Base-by-base conservation (phyloP, 2,888 invertebrate genomes). In the Eubasilissa splendida region DNA sequence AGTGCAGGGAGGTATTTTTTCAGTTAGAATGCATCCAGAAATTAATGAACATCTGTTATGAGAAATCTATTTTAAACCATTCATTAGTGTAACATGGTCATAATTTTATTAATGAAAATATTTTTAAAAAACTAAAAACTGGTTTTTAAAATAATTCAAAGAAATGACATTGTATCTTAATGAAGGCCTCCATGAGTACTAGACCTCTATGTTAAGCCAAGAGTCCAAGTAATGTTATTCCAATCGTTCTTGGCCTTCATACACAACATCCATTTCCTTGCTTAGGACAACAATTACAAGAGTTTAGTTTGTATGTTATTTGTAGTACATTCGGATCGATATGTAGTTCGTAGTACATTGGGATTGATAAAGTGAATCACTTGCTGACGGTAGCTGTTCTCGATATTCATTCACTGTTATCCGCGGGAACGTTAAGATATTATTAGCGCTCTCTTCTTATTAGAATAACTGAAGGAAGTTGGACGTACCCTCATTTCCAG, bases 381-480 rank as follows among this genome's bases (percentile, higher is more conserved):
- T 79, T 52, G 74, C 53, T 59, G 33, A 71, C 80, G 52, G 80
- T 71, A 78, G 76, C 80, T 76, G 80, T 63, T 77, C 83, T 66
- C 73, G 60, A 71, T 73, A 75, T 56, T 58, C 31, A 71, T 68
- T 77, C 60, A 80, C 82, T 77, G 82, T 80, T 82, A 82, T 65
- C 14, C 53, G 66, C 54, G 42, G 42, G 42, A 42, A 42, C 42
- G 42, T 4, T 5, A 42, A 7, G 42, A 22, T 22, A 22, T 22
- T 42, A 42, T 42, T 42, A 4, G 42, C 42, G 7, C 42, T 42
- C 1, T 1, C 42, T 42, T 42, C 42, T 42, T 42, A 42, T 42
- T 42, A 42, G 42, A 42, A 42, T 7, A 42, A 42, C 42, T 7
- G 42, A 42, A 42, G 42, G 4, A 42, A 42, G 7, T 42, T 5